Base-by-base conservation (phyloP, 1,140 invertebrate species). In the Lepidurus arcticus region DNA sequence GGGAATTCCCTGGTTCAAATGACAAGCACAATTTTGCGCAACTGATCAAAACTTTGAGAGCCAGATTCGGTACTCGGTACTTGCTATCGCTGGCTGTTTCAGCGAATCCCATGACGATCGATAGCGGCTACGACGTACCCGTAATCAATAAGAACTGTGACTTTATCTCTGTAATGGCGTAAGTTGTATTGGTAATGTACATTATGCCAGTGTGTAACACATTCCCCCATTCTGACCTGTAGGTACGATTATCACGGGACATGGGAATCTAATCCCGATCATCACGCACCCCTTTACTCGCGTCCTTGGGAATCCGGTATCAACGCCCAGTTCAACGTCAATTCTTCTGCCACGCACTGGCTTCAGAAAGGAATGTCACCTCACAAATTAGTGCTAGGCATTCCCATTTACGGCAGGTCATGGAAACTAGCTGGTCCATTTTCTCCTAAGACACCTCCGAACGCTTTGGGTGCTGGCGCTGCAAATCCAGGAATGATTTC, bases 1-100 rank as follows among this genome's bases (percentile, higher is more conserved):
- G 86, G 86, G 86, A 88, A 81, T 88, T 86, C 82, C 86, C 86
- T 9, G 13, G 13, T 7, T 13, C 53, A 7, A 7, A 13, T 7
- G 53, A 65, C 53, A 65, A 65, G 13, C 16, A 13, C 13, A 65
- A 65, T 16, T 65, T 65, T 21, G 53, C 53, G 6, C 8, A 65
- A 9, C 13, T 65, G 0, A 21, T 65, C 0, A 1, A 65, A 16
- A 65, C 2, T 65, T 16, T 65, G 13, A 9, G 53, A 16, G 9
- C 9, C 8, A 65, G 21, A 21, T 16, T 65, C 16, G 53, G 53
- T 16, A 65, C 6, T 21, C 0, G 53, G 53, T 65, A 21, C 53
- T 21, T n/a, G 53, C 53, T 65, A 65, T n/a, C 53, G 53, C 5
- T 65, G 53, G 53, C 53, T 9, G 53, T 65, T n/a, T 65, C 53